phyloP scores from a whole-genome alignment of 2,888 invertebrate species.

The Rhagium mordax region DNA sequence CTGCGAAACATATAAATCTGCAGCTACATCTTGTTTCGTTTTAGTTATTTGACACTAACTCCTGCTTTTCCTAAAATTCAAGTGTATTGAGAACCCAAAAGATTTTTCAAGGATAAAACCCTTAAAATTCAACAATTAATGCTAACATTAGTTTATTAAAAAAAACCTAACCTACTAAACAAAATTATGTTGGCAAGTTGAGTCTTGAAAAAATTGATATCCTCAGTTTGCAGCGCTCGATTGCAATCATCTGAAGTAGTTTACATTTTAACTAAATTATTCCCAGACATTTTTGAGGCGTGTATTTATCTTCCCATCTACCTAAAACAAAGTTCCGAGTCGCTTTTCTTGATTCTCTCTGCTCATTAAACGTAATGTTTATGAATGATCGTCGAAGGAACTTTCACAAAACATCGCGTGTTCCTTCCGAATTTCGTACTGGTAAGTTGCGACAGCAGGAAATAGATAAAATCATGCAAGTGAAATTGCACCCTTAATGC shows the following conservation, averaged over 20 bases:
- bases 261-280: neutral
- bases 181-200: too few relatives aligned
- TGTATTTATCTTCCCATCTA: neutral
- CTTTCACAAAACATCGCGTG: conserved; percentile 35
- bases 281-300: neutral
- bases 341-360: neutral
- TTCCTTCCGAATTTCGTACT: conserved; percentile 10
- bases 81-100: too few relatives aligned
- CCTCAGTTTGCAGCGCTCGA: neutral
- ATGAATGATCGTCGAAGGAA: conserved; percentile 17
- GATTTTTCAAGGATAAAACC: too few relatives aligned
- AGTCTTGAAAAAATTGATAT: too few relatives aligned
- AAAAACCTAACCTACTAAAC: too few relatives aligned
- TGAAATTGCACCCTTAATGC: conserved; percentile 49
- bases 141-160: too few relatives aligned
- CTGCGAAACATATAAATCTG: too few relatives aligned
- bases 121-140: too few relatives aligned
- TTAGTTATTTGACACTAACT: too few relatives aligned
- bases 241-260: neutral
- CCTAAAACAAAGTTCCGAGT: neutral
- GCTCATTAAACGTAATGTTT: neutral
- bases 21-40: too few relatives aligned
- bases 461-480: conserved; percentile 46
- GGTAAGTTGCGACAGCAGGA: conserved; percentile 37
- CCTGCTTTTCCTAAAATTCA: too few relatives aligned